Percentiles rank a stretch among this genome's conserved stretches.
phyloP scores from a whole-genome alignment of 2,113 vertebrate species.

The Meleagris gallopavo region DNA sequence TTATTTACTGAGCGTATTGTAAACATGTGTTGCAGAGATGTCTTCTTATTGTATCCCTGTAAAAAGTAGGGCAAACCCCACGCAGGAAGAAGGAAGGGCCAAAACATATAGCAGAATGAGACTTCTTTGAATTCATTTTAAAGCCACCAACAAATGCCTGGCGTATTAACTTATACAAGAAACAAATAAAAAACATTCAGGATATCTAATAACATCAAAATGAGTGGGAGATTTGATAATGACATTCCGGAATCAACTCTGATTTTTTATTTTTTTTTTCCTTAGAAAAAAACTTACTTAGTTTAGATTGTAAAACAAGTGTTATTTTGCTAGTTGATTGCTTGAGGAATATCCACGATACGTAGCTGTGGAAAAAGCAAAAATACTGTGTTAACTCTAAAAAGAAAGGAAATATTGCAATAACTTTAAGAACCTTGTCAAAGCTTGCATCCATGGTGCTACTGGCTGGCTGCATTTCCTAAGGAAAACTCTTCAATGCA shows the following conservation, averaged over 20 bases:
- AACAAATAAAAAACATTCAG: constrained; percentile 30
- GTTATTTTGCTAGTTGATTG: not conserved
- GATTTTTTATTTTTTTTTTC: not conserved
- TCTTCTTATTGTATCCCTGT: constrained; percentile 31
- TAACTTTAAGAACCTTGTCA: not conserved
- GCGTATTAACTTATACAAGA: not conserved
- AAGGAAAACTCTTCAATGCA: not conserved
- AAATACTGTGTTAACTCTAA: not conserved
- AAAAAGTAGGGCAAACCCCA: constrained; percentile 34
- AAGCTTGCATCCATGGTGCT: not conserved
- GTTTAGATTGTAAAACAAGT: not conserved
- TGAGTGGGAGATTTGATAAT: not conserved
- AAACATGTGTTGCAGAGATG: constrained; percentile 60
- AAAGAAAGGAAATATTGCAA: not conserved
- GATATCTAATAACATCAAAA: constrained; percentile 5
- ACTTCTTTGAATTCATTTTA: not conserved
- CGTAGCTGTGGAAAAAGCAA: not conserved
- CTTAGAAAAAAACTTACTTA: not conserved
- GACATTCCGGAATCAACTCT: not conserved
- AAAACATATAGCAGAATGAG: constrained; percentile 27
- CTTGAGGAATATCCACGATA: not conserved
- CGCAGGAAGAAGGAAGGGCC: constrained; percentile 62
- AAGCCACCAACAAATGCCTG: constrained; percentile 44
- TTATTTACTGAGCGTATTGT: constrained; percentile 61
- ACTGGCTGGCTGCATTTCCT: not conserved